Evolutionary conservation across 1,140 invertebrate genomes (phyloP).

Genomic region (Cotesia typhae): DNA sequence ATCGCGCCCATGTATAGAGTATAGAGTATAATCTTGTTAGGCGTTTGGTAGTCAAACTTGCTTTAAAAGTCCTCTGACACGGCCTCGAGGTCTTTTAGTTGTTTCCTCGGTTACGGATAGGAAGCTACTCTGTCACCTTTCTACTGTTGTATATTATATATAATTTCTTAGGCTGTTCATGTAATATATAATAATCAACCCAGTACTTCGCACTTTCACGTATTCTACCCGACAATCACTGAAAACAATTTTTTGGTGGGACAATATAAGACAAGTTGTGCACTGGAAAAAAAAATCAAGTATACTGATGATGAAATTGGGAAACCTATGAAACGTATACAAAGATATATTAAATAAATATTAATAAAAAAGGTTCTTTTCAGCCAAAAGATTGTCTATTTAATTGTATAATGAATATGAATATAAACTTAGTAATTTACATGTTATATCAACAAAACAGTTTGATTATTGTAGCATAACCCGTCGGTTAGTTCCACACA

Average conservation of each 20-base stretch:
- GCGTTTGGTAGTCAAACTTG: constrained; percentile 31
- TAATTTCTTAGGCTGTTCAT: not conserved
- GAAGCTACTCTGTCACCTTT: constrained; percentile 14
- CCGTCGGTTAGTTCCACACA: no score
- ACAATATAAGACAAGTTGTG: no score
- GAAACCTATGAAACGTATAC: no score
- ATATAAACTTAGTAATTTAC: no score
- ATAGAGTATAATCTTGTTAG: constrained; percentile 43
- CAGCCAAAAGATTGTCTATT: no score
- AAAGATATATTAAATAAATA: no score
- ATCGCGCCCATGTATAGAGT: constrained; percentile 38
- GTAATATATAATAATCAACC: not conserved
- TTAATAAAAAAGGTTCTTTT: no score
- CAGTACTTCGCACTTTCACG: not conserved
- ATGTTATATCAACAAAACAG: no score
- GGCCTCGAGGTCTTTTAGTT: not conserved
- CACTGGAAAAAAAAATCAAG: no score
- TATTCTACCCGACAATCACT: not conserved
- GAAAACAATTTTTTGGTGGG: not conserved
- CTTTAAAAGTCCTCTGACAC: constrained; percentile 32
- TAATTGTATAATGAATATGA: no score
- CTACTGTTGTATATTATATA: constrained; percentile 1
- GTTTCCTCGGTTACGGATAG: not conserved
- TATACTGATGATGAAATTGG: no score
- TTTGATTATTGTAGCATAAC: no score